phyloP scores from a whole-genome alignment of 1,140 invertebrate species.

The Drosophila teissieri region DNA sequence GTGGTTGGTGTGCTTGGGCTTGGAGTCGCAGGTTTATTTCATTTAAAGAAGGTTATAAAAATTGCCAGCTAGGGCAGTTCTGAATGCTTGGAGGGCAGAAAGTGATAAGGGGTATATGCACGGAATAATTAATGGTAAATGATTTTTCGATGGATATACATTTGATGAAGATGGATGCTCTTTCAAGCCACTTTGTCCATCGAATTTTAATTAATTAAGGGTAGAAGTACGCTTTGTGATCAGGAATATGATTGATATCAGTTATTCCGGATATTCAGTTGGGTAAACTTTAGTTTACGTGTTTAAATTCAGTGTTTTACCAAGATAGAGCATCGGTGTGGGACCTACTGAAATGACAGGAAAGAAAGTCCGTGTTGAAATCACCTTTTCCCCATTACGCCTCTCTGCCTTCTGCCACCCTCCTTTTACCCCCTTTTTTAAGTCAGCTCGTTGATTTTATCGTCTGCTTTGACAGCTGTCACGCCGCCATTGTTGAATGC shows the following conservation, averaged over 20 bases:
- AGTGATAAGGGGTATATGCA: not conserved
- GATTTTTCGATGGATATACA: slow-evolving; percentile 31
- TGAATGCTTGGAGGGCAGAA: not conserved
- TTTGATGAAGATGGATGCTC: slow-evolving; percentile 44
- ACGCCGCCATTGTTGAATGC: slow-evolving; percentile 56
- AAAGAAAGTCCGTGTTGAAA: not conserved
- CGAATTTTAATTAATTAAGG: slow-evolving; percentile 1
- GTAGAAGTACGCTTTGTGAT: not conserved
- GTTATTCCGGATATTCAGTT: not conserved
- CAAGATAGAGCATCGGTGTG: not conserved
- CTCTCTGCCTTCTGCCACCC: not conserved
- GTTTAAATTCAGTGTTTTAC: not conserved
- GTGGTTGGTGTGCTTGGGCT: slow-evolving; percentile 14
- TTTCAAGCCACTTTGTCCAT: slow-evolving; percentile 4
- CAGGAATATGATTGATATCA: slow-evolving; percentile 6
- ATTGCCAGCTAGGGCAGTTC: not conserved
- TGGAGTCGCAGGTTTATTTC: slow-evolving; percentile 12
- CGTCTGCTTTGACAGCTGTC: slow-evolving; percentile 79
- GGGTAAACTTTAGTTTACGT: not conserved
- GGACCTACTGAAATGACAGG: not conserved
- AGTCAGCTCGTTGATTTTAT: slow-evolving; percentile 49
- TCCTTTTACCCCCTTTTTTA: slow-evolving; percentile 7
- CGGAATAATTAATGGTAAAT: slow-evolving; percentile 43
- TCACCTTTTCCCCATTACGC: slow-evolving; percentile 9
- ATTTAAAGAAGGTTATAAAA: slow-evolving; percentile 17